Evolutionary conservation across 2,888 invertebrate genomes (phyloP), one percentile per base, ranked within the genome.

Genomic region (Hartigia nigra): DNA sequence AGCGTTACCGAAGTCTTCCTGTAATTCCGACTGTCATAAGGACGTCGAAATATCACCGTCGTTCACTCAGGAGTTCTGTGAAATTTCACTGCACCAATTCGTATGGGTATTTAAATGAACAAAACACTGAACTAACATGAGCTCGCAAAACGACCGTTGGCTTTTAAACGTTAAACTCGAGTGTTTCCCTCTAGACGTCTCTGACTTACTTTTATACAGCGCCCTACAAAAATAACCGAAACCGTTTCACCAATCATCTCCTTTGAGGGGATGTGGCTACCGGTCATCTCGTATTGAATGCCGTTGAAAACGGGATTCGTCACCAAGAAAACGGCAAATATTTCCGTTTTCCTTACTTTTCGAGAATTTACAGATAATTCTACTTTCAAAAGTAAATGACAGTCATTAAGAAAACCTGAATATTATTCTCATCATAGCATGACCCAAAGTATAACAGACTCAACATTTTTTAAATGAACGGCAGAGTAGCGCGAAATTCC

Each of bases 131-230:
- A 78, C 70, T 70, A 35, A 12, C 72, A 36, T 12, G 75, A 31
- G 75, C 75, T 23, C 31, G 23, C 31, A 12, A 55, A 74, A 79
- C 74, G 78, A 79, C 76, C 78, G 78, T 79, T 79, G 74, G 76
- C 11, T 79, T 72, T 79, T 76, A 79, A 79, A 79, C 72, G 72
- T 76, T 75, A 76, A 69, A 37, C 70, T 74, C 76, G 14, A 74
- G 14, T 69, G 69, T 79, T 75, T 31, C 31, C 55, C 69, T 69
- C 12, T 34, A 36, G 36, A 23, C 34, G 75, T 75, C 75, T 34
- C 32, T 34, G 35, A 11, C 31, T 31, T 31, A 31, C 36, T 34
- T 76, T 55, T 79, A 74, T 76, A 79, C 32, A 37, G 31, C 12
- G 12, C 35, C 31, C 34, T 37, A 5, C 70, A 55, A 55, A 55